Evolutionary conservation across 2,888 invertebrate genomes (phyloP), one percentile per base, ranked within the genome.

Genomic region (Hemistola chrysoprasaria): DNA sequence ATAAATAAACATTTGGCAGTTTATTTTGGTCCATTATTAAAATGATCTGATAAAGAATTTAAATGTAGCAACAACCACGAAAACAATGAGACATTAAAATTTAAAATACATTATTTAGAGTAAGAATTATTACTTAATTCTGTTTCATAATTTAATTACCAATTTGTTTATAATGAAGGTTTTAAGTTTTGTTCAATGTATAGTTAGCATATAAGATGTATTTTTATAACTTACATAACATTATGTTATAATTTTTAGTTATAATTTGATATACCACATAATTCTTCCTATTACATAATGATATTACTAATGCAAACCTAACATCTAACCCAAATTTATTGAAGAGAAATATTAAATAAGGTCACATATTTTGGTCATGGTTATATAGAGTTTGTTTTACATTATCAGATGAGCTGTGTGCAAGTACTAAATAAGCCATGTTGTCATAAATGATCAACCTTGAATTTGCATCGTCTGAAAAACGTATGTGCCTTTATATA

Each of bases 321-420:
- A 16, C 2, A 16, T 16, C 16, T 16, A 16, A 16, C 16, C 16
- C 16, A 4, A 2, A 3, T 16, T 4, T 4, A 16, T 3, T 16
- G 16, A 3, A 3, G 4, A 16, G 16, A 40, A 39, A 40, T 40
- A 22, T 41, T 40, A 40, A 40, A 50, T 55, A 31, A 60, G 56
- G 53, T 50, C 51, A 56, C 49, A 42, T 48, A 56, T 51, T 57
- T 60, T 34, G 54, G 62, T 56, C 60, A 63, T 40, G 62, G 56
- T 45, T 60, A 37, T 55, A 40, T 22, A 36, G 22, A 32, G 43
- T 47, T 44, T 49, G 45, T 51, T 47, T 51, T 34, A 33, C 42
- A 27, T 47, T 47, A 52, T 39, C 48, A 37, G 40, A 35, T 49
- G 29, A 40, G 44, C 47, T 38, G 45, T 42, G 39, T 40, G 47